Conservation (phyloP, 2,797 vertebrate genomes). For the Oreochromis grahami region DNA sequence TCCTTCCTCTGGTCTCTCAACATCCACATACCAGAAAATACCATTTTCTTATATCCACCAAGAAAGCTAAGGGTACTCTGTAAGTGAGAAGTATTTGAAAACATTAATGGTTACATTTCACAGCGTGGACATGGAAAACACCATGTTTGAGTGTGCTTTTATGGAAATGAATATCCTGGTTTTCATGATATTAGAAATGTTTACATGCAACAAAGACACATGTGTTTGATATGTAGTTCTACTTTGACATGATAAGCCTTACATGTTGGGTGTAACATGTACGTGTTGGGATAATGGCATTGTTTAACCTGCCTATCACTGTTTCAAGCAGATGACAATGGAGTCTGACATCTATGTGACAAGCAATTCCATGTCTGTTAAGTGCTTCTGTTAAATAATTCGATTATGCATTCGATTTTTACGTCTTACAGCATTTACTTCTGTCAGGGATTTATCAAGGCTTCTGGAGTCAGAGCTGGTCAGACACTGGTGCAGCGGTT, state of each 20-base stretch:
- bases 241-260: neutral
- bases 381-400: neutral
- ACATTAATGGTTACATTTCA: neutral
- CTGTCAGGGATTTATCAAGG: neutral
- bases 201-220: neutral
- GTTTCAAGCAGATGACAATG: neutral
- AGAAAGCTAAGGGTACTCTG: neutral
- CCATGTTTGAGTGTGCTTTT: neutral
- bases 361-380: neutral
- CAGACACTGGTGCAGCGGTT: rapidly evolving
- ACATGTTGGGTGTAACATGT: neutral
- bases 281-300: neutral
- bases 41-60: neutral
- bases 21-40: neutral
- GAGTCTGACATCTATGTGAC: neutral
- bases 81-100: neutral
- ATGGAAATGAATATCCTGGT: neutral
- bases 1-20: neutral
- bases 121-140: neutral
- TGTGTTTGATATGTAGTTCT: neutral
- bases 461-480: neutral
- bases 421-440: neutral
- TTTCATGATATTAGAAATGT: neutral
- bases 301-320: neutral
- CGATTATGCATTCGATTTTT: neutral